These are phyloP conservation scores for Mastomys natalensis DNA, from an alignment of 2,113 vertebrate species.

Conservation along the genomic window DNA sequence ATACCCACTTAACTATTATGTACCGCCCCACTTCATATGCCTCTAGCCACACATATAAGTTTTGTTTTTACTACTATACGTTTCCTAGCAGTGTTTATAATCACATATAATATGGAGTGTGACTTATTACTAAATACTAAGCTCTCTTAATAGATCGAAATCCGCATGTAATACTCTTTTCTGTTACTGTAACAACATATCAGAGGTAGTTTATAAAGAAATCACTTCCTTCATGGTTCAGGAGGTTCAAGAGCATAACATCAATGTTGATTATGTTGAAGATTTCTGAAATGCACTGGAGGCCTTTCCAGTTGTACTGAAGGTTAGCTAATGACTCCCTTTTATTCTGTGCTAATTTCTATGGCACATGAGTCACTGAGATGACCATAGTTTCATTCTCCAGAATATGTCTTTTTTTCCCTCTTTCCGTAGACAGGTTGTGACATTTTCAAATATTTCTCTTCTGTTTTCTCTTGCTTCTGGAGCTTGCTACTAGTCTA, in stretches of 20 bases:
- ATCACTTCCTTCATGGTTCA: background rate
- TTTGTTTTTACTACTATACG: background rate
- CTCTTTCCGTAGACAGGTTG: background rate
- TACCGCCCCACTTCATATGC: background rate
- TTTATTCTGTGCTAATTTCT: background rate
- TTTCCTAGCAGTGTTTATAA: background rate
- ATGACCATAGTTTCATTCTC: background rate
- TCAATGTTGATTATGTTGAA: background rate
- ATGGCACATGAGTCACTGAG: background rate
- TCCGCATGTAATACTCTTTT: background rate
- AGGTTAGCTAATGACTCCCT: background rate
- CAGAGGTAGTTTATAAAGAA: background rate
- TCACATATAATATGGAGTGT: background rate
- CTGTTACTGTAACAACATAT: background rate
- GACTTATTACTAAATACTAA: background rate
- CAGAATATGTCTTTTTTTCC: background rate
- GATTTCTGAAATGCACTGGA: background rate
- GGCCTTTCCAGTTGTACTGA: background rate
- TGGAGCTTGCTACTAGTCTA: background rate
- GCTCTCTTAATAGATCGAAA: background rate
- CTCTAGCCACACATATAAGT: background rate
- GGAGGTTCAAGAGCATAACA: background rate
- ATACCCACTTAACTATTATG: background rate
- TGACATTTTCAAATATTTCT: background rate
- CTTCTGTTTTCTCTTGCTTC: background rate